A percentile compares a stretch with the other conserved stretches of the same genome.
Conservation (phyloP, 2,113 vertebrate species). For the Actenoides hombroni region DNA sequence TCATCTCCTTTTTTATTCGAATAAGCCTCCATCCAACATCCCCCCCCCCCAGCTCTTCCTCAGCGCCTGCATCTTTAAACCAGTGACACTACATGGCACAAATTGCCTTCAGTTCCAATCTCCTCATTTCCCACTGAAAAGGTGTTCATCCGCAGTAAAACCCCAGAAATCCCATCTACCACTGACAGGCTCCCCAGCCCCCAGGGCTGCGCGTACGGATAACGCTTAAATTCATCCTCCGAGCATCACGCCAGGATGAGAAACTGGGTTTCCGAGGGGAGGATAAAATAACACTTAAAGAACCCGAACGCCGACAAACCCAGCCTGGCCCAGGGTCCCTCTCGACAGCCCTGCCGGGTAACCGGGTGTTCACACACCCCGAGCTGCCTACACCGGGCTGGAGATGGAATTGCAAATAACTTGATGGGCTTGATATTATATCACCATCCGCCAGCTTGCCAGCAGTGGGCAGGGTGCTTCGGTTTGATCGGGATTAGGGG, state of each 20-base stretch:
- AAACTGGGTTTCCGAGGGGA: background rate
- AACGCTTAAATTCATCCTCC: background rate
- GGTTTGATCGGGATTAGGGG: background rate
- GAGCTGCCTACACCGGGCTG: background rate
- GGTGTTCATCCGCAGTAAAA: background rate
- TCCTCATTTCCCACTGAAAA: rapidly evolving
- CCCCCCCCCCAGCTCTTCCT: background rate
- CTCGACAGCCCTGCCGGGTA: background rate
- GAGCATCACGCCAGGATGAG: background rate
- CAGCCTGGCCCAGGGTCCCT: background rate
- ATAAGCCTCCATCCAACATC: background rate
- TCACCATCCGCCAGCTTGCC: background rate
- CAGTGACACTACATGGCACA: rapidly evolving
- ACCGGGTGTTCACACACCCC: background rate
- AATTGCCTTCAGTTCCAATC: background rate
- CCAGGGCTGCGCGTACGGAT: rapidly evolving
- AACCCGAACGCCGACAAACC: rapidly evolving
- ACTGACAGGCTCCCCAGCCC: background rate
- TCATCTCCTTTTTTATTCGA: background rate
- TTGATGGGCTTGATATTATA: background rate
- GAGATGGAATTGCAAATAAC: background rate
- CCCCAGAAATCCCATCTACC: rapidly evolving
- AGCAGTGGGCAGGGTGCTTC: background rate
- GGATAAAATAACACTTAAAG: background rate
- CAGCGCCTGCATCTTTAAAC: background rate